Base-by-base conservation (phyloP, 2,113 vertebrate genomes). In the Gavialis gangeticus region DNA sequence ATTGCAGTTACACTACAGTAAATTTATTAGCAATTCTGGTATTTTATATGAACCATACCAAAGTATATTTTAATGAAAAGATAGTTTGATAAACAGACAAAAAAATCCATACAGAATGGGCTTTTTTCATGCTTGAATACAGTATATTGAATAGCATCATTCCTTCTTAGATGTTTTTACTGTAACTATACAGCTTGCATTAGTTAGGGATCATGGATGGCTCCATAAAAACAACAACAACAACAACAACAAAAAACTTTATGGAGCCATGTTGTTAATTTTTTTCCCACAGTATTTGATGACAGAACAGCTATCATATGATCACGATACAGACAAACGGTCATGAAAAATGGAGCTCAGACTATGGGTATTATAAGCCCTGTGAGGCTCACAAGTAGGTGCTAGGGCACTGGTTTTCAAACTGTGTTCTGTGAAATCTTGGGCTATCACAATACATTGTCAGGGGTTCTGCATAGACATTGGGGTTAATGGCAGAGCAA, bases 181-280 rank as follows among this genome's bases (percentile, higher is more conserved):
- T 85, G 21, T 6, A 75, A 76, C 54, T 37, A 2, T 3, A 57
- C 0, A 58, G 0, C 1, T 0, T 2, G 17, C 25, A 58, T 9
- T 10, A 57, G 2, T 4, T 24, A 24, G 0, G 15, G 2, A 12
- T 1, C 5, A 79, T 16, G 19, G 7, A 46, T 46, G 9, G 46
- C 46, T 46, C 46, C 46, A 46, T 46, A 46, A 46, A 46, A 46
- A 46, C n/a, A n/a, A n/a, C n/a, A n/a, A n/a, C n/a, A 46, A 46
- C 8, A 46, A 46, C 6, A 46, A 46, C 7, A 46, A 46, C 8
- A 46, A 46, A 7, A 46, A 46, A 46, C 46, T 46, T 46, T 46
- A 46, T 9, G 9, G 75, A 88, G 5, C 3, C 5, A 79, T 56
- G 0, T 5, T 46, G 55, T 24, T 88, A 14, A 82, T 14, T 22